phyloP scores from a whole-genome alignment of 2,888 invertebrate genomes.

The Trichacis sp. region DNA sequence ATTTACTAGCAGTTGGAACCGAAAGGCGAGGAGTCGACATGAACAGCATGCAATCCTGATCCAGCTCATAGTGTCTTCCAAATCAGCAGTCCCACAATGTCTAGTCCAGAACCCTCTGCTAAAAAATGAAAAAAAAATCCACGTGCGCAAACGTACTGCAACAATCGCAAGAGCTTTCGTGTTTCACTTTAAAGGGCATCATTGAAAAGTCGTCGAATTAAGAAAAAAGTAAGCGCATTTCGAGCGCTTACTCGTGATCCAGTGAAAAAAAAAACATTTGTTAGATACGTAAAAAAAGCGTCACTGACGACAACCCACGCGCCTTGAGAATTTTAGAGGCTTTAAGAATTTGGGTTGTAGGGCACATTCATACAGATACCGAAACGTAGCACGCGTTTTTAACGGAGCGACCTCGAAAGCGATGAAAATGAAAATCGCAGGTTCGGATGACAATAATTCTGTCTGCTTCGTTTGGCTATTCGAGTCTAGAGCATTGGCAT shows the following conservation, averaged over 20 bases:
- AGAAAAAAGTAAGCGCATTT: background rate
- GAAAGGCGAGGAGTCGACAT: slow-evolving; percentile 78
- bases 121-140: slow-evolving; percentile 44
- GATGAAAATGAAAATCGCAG: slow-evolving; percentile 33
- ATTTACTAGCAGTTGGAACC: slow-evolving; percentile 85
- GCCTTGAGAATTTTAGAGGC: slow-evolving; percentile 4
- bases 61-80: slow-evolving; percentile 59
- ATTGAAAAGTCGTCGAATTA: slow-evolving; percentile 19
- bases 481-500: slow-evolving; percentile 36
- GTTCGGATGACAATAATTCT: slow-evolving; percentile 51
- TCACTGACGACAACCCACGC: background rate
- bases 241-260: background rate
- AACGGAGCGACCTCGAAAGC: slow-evolving; percentile 29
- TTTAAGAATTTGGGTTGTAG: background rate
- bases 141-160: slow-evolving; percentile 63
- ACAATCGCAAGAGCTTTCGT: slow-evolving; percentile 65
- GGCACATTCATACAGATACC: slow-evolving; percentile 35
- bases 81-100: slow-evolving; percentile 67
- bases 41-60: slow-evolving; percentile 71
- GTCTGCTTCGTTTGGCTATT: slow-evolving; percentile 43
- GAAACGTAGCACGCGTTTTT: slow-evolving; percentile 36
- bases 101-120: slow-evolving; percentile 67
- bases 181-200: slow-evolving; percentile 60
- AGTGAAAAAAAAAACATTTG: slow-evolving; percentile 13
- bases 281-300: slow-evolving; percentile 19